Evolutionary conservation across 2,113 vertebrate genomes (phyloP), one percentile per base, ranked within the genome.

Genomic region (Nesogale talazaci): DNA sequence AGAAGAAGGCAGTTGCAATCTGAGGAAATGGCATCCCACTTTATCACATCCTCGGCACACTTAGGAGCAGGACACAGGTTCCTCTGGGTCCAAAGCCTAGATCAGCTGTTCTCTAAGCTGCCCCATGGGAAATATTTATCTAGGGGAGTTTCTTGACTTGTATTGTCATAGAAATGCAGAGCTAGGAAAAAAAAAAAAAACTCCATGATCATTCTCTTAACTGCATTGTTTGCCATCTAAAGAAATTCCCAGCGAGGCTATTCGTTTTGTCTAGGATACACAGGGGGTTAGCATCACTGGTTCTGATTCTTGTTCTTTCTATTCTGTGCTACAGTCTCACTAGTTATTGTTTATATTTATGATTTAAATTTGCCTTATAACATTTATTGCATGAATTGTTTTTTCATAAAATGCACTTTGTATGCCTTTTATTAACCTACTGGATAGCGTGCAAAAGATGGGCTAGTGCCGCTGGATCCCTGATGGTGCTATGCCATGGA

Each of bases 181-280:
- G 22, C 75, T 87, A 23, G 46, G 40, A 56, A 83, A 40, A 63
- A 95, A 23, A 12, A 34, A 56, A 83, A 40, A 63, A 95, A 90
- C 38, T 34, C 1, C 9, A 19, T 0, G 1, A 34, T n/a, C 89
- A 52, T 79, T 80, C 59, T n/a, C n/a, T 63, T 63, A 81, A 14
- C 38, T 63, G n/a, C 25, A 63, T 76, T 56, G 31, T 67, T 38
- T 81, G 86, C 65, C 52, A 40, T 82, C 46, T 7, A 78, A 86
- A 78, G 79, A 74, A 31, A 34, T 19, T 31, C 65, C 19, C 22
- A 7, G 38, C 57, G 29, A n/a, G 52, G 31, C 20, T 15, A 59
- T 17, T 36, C 3, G 1, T n/a, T 2, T 16, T 15, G 19, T 76
- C 36, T 8, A 25, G 83, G 82, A 61, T 23, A 31, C 2, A 3